A percentile compares a stretch with the other conserved stretches of the same genome.
Conservation (phyloP, 2,888 invertebrate species). For the Venustoraphidia nigricollis region DNA sequence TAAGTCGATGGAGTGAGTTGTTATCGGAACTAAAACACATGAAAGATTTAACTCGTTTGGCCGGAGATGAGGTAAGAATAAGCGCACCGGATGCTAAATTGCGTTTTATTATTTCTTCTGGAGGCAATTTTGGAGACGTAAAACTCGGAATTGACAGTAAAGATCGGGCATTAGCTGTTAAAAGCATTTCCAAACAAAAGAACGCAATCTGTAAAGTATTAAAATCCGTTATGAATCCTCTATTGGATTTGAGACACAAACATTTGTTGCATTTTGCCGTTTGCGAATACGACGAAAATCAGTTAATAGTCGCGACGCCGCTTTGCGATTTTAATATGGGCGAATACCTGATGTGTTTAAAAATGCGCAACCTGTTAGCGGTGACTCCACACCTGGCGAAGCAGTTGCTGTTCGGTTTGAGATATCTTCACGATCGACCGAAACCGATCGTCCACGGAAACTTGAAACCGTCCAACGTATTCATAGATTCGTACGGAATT, state of each 20-base stretch:
- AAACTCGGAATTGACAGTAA: conserved; percentile 22
- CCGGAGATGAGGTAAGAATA: conserved; percentile 18
- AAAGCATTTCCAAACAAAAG: conserved; percentile 5
- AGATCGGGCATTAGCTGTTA: conserved; percentile 17
- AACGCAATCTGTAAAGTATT: conserved; percentile 13
- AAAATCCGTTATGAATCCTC: conserved; percentile 18
- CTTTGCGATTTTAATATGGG: conserved; percentile 26
- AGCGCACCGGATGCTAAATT: conserved; percentile 16
- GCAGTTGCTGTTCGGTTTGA: conserved; percentile 17
- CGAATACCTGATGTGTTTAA: conserved; percentile 20
- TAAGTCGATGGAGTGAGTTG: conserved; percentile 6
- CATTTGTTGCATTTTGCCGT: conserved; percentile 21
- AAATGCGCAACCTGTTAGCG: neutral
- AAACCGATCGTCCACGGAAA: conserved; percentile 27
- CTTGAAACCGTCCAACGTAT: conserved; percentile 28
- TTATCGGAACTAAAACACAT: conserved; percentile 6
- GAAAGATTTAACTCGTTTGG: conserved; percentile 8
- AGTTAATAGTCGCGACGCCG: conserved; percentile 22
- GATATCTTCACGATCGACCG: conserved; percentile 22
- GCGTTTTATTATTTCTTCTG: conserved; percentile 18
- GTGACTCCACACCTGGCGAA: neutral
- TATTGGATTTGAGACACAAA: conserved; percentile 19
- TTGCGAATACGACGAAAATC: conserved; percentile 18
- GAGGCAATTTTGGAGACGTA: conserved; percentile 25
- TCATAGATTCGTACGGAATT: conserved; percentile 24